Conservation (phyloP, 2,888 invertebrate species). For the Pollenia griseotomentosa region DNA sequence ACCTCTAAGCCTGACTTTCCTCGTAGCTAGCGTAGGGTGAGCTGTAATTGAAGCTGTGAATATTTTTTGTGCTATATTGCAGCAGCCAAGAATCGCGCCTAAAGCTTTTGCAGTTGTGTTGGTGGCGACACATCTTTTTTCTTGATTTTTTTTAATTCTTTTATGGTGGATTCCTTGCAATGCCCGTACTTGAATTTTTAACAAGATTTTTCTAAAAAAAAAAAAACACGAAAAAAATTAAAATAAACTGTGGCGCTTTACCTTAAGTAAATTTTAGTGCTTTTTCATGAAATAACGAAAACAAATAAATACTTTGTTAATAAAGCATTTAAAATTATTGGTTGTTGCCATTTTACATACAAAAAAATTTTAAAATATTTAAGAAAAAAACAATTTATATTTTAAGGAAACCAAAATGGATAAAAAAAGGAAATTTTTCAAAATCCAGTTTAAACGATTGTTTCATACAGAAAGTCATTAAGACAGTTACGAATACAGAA, state of each 20-base stretch:
- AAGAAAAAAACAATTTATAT: not conserved
- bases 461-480: slow-evolving; percentile 12
- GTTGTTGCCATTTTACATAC: slow-evolving; percentile 24
- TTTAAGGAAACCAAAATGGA: slow-evolving; percentile 5
- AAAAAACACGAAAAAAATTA: not conserved
- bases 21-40: slow-evolving; percentile 51
- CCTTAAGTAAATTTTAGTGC: slow-evolving; percentile 33
- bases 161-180: slow-evolving; percentile 52
- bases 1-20: not conserved
- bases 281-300: slow-evolving; percentile 52
- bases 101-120: slow-evolving; percentile 67
- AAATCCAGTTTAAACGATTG: slow-evolving; percentile 21
- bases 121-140: slow-evolving; percentile 70
- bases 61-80: slow-evolving; percentile 38
- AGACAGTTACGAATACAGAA: not conserved
- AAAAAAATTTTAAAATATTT: slow-evolving; percentile 11
- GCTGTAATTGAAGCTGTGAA: slow-evolving; percentile 69
- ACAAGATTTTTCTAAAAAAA: slow-evolving; percentile 50
- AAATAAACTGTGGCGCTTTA: slow-evolving; percentile 44
- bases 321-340: slow-evolving; percentile 66
- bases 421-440: not conserved
- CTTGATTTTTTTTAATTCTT: slow-evolving; percentile 29
- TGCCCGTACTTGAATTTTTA: slow-evolving; percentile 55
- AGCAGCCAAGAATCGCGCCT: slow-evolving; percentile 67
- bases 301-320: slow-evolving; percentile 60